phyloP scores from a whole-genome alignment of 2,797 vertebrate species.

The Micropoecilia bifurca region DNA sequence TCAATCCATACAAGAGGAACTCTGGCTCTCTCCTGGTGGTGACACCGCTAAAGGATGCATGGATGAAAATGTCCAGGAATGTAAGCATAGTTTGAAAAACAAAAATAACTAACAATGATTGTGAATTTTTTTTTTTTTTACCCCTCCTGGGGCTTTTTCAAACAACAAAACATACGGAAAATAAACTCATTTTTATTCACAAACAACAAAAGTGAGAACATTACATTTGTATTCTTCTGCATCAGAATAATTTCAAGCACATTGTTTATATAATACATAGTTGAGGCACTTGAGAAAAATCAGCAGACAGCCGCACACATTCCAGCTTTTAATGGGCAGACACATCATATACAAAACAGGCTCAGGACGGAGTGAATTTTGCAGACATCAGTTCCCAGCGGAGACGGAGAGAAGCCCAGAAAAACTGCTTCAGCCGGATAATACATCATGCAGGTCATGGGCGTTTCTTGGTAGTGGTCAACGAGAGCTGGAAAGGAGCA shows the following conservation, averaged over 20 bases:
- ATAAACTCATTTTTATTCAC: constrained; percentile 4
- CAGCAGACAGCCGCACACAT: constrained; percentile 50
- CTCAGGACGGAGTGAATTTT: constrained; percentile 46
- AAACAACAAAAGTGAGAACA: constrained; percentile 6
- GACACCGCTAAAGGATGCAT: background rate
- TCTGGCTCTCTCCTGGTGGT: background rate
- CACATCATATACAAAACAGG: constrained; percentile 71
- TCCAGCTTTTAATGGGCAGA: constrained; percentile 56
- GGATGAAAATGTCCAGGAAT: background rate
- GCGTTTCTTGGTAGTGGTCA: constrained; percentile 44
- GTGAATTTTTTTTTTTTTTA: background rate
- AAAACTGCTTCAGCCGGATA: constrained; percentile 61
- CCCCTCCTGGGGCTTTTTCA: background rate
- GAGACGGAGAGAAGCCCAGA: constrained; percentile 39
- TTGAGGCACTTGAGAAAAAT: constrained; percentile 42
- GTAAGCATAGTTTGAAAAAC: background rate
- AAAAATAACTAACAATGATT: background rate
- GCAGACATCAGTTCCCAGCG: constrained; percentile 63
- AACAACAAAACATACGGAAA: background rate
- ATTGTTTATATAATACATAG: constrained; percentile 63
- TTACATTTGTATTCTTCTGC: constrained; percentile 57
- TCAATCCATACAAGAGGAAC: background rate
- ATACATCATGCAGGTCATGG: constrained; percentile 60
- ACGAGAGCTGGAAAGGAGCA: constrained; percentile 41
- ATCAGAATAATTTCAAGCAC: constrained; percentile 22